These are phyloP conservation scores for Hylomyscus alleni DNA, from an alignment of 2,797 vertebrate species.

Conservation along the genomic window DNA sequence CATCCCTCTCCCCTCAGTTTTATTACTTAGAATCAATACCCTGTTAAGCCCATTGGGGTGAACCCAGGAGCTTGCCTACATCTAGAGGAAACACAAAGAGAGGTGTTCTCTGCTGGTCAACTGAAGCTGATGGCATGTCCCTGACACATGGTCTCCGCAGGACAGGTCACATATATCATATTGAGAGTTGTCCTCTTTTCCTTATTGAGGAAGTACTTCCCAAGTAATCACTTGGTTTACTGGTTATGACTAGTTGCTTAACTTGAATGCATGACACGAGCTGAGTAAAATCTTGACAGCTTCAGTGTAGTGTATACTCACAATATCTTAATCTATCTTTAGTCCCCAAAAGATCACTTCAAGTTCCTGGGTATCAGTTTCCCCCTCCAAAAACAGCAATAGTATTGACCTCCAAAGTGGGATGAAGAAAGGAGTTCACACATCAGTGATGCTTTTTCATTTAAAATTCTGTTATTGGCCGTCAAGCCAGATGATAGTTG, in stretches of 20 bases:
- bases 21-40: background rate
- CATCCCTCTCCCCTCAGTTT: background rate
- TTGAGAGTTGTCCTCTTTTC: background rate
- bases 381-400: background rate
- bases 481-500: conserved; percentile 13
- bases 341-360: background rate
- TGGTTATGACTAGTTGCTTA: background rate
- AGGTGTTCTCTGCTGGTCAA: background rate
- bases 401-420: background rate
- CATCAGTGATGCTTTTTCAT: background rate
- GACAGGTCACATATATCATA: background rate
- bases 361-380: background rate
- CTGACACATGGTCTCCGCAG: background rate
- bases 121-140: background rate
- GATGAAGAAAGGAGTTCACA: background rate
- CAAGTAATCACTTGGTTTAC: background rate
- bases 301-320: background rate
- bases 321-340: background rate
- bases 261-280: background rate
- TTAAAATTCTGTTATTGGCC: conserved; percentile 13
- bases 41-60: background rate
- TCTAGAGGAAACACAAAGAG: background rate
- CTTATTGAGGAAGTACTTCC: background rate
- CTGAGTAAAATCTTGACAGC: background rate
- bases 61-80: background rate